These are phyloP conservation scores for Plecotus auritus DNA, from an alignment of 2,113 vertebrate genomes.

Conservation along the genomic window DNA sequence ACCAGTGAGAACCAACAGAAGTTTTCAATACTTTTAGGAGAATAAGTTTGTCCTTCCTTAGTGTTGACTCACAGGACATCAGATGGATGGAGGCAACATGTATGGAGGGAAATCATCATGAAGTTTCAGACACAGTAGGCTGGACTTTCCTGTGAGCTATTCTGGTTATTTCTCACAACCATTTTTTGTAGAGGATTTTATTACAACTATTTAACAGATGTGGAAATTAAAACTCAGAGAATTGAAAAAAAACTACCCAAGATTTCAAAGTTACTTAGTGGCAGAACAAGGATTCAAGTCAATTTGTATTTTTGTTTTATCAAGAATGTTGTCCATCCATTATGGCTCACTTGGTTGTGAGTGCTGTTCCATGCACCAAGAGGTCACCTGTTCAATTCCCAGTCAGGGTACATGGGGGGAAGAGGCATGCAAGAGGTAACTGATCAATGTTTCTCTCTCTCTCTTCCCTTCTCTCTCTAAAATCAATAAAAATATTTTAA, in stretches of 20 bases:
- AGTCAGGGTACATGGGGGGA: too few relatives aligned
- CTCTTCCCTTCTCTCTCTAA: too few relatives aligned
- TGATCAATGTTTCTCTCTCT: too few relatives aligned
- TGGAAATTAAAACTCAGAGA: neutral
- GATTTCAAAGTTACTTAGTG: neutral
- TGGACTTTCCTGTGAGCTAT: neutral
- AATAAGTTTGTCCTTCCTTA: neutral
- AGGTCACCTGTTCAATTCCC: too few relatives aligned
- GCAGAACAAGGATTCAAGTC: neutral
- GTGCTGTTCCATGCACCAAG: too few relatives aligned
- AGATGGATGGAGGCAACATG: neutral
- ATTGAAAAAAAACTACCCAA: neutral
- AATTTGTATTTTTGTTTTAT: neutral
- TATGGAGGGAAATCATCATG: neutral
- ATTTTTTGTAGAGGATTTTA: neutral
- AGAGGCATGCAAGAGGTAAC: too few relatives aligned
- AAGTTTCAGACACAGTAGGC: neutral
- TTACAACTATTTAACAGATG: neutral
- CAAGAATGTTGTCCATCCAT: neutral
- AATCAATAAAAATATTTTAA: too few relatives aligned
- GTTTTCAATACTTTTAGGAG: neutral
- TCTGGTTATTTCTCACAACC: neutral
- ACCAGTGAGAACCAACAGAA: neutral
- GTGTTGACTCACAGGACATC: neutral
- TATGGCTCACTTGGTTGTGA: too few relatives aligned